Conservation (phyloP, 2,888 invertebrate genomes). For the Agelastica alni region DNA sequence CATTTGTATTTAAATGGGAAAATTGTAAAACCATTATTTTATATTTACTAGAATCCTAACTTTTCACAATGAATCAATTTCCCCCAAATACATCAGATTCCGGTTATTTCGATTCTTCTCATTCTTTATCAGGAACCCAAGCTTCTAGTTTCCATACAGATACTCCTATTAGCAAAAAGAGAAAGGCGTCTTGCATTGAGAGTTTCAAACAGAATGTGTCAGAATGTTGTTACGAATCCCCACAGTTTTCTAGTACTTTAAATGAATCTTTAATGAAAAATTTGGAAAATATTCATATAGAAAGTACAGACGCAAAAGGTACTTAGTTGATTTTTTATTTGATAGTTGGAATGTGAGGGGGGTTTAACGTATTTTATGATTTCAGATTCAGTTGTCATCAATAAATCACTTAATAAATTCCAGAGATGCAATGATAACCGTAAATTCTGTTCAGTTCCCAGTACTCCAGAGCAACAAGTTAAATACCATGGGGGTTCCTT, state of each 20-base stretch:
- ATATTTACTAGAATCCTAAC: no score
- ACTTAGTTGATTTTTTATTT: background rate
- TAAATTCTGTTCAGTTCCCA: conserved; percentile 32
- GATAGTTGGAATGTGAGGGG: no score
- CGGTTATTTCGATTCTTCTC: conserved; percentile 28
- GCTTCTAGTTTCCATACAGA: conserved; percentile 37
- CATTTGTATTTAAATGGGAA: background rate
- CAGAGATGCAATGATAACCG: conserved; percentile 11
- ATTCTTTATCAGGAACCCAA: conserved; percentile 31
- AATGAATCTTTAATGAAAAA: conserved; percentile 48
- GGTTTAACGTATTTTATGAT: no score
- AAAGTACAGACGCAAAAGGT: conserved; percentile 14
- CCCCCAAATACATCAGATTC: conserved; percentile 26
- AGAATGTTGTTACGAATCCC: conserved; percentile 38
- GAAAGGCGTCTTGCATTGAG: conserved; percentile 39
- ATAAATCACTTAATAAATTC: conserved; percentile 19
- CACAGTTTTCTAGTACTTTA: conserved; percentile 47
- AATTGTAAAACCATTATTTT: background rate
- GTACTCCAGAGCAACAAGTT: conserved; percentile 39
- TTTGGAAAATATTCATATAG: conserved; percentile 43
- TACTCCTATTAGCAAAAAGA: conserved; percentile 39
- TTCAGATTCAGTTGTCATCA: conserved; percentile 4
- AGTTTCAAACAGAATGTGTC: conserved; percentile 31
- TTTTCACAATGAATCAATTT: conserved; percentile 26
- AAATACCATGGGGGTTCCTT: conserved; percentile 4